Conservation (phyloP, 2,797 vertebrate genomes). For the Poecile montanus region DNA sequence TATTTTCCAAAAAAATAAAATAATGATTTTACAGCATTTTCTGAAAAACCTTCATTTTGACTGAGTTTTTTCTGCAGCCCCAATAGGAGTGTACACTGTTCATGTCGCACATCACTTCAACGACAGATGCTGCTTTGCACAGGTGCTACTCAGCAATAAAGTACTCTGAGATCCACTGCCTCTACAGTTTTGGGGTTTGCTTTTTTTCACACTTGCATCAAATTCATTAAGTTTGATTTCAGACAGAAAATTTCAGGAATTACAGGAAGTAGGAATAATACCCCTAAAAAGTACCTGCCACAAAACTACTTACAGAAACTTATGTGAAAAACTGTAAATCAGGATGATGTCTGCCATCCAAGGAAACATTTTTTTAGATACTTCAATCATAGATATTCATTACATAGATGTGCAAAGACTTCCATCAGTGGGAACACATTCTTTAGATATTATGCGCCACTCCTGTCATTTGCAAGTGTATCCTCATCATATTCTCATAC, state of each 20-base stretch:
- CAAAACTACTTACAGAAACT: neutral
- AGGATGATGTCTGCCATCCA: neutral
- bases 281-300: neutral
- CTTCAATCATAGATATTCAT: neutral
- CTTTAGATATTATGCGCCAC: neutral
- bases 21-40: neutral
- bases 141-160: neutral
- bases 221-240: neutral
- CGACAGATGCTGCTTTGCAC: neutral
- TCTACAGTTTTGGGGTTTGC: neutral
- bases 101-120: accelerated
- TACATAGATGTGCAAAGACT: neutral
- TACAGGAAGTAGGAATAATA: neutral
- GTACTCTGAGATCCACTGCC: neutral
- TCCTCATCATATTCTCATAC: neutral
- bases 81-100: neutral
- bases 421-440: neutral
- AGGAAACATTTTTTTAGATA: neutral
- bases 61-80: neutral
- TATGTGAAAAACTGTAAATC: neutral
- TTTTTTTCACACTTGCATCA: neutral
- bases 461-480: neutral
- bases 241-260: neutral
- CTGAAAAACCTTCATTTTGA: neutral
- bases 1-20: neutral